phyloP scores from a whole-genome alignment of 1,140 invertebrate species.

The Theocolax elegans region DNA sequence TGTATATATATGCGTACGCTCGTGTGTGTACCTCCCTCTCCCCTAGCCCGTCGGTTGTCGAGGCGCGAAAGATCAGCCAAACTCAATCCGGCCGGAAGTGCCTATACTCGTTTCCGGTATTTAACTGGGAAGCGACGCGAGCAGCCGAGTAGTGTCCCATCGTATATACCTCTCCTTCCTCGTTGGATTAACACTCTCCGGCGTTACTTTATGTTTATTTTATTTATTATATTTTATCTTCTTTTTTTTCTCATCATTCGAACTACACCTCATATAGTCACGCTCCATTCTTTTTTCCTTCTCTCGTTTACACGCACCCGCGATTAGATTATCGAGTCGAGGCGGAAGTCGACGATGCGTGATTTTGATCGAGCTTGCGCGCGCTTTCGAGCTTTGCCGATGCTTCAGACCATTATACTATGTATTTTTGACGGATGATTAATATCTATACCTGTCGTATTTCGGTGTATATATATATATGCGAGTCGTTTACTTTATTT shows the following conservation, averaged over 20 bases:
- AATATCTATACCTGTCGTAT: too few species aligned
- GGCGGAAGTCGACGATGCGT: constrained; percentile 14
- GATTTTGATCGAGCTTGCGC: not conserved
- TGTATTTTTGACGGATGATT: too few species aligned
- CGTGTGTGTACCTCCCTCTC: too few species aligned
- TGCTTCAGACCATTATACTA: too few species aligned
- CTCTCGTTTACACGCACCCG: not conserved
- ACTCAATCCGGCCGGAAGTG: constrained; percentile 38
- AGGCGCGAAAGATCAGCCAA: constrained; percentile 32
- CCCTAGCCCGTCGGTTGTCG: too few species aligned
- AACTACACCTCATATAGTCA: not conserved
- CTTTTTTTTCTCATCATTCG: too few species aligned
- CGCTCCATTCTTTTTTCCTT: not conserved
- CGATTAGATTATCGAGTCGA: constrained; percentile 21
- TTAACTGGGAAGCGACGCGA: constrained; percentile 23
- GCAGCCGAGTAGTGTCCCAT: not conserved
- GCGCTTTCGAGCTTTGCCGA: not conserved
- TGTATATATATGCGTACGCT: too few species aligned
- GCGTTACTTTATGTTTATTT: too few species aligned
- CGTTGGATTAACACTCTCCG: constrained; percentile 22
- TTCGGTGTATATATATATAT: too few species aligned
- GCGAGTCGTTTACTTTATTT: too few species aligned
- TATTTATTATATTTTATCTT: too few species aligned
- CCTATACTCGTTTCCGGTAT: constrained; percentile 38
- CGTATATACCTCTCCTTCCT: constrained; percentile 20